These are phyloP conservation scores for Galemys pyrenaicus DNA, from an alignment of 2,113 vertebrate species.

Conservation along the genomic window DNA sequence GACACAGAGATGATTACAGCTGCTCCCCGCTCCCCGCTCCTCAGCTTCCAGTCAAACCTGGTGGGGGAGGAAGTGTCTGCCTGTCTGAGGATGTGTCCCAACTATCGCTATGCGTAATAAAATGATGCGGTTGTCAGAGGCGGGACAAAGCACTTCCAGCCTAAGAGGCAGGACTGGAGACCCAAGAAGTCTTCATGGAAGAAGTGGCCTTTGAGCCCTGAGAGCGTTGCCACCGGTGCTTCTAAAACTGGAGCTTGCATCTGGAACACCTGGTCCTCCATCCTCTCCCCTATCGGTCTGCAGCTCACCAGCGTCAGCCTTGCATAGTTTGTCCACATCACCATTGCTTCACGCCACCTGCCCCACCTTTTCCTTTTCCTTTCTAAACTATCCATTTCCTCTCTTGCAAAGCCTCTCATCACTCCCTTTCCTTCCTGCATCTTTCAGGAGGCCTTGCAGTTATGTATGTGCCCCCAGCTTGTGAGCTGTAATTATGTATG, in stretches of 20 bases:
- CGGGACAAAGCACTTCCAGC: too few relatives aligned
- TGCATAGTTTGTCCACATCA: not conserved
- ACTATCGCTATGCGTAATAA: not conserved
- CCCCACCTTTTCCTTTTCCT: not conserved
- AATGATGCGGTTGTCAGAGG: not conserved
- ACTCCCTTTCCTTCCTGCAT: constrained; percentile 33
- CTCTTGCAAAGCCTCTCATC: not conserved
- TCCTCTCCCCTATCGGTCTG: fast-evolving
- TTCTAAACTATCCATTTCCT: not conserved
- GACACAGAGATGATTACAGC: not conserved
- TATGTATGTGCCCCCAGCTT: not conserved
- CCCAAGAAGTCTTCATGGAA: not conserved
- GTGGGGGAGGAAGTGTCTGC: not conserved
- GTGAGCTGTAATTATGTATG: not conserved
- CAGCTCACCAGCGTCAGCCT: not conserved
- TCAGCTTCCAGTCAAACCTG: not conserved
- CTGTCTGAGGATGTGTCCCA: not conserved
- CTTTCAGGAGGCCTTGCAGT: not conserved
- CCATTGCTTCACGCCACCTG: not conserved
- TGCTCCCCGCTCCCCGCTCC: not conserved
- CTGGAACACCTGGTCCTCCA: not conserved
- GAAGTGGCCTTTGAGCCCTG: not conserved
- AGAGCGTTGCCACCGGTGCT: not conserved
- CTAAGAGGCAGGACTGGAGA: not conserved
- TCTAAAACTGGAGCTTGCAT: not conserved